A percentile compares a stretch with the other conserved stretches of the same genome.
phyloP scores from a whole-genome alignment of 2,113 vertebrate genomes.

The Nerophis lumbriciformis region DNA sequence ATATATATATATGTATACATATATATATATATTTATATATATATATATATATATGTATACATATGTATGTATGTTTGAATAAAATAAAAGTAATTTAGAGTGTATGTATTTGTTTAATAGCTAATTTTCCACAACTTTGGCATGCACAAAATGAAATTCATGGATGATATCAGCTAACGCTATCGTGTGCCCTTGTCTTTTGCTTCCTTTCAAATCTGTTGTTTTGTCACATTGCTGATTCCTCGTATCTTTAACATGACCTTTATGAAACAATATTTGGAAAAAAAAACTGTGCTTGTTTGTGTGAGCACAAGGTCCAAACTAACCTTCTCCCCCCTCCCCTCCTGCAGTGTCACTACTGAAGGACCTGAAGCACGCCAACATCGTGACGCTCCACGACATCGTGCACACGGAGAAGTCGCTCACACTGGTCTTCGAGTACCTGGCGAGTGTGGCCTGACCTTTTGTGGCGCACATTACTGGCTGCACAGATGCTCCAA shows the following conservation, averaged over 20 bases:
- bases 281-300: not conserved
- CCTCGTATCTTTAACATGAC: not conserved
- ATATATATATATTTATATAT: no score
- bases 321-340: not conserved
- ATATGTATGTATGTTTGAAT: no score
- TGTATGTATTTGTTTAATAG: no score
- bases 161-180: not conserved
- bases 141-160: not conserved
- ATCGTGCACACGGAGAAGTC: conserved; percentile 96
- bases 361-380: conserved; percentile 96
- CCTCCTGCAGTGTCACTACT: conserved; percentile 81
- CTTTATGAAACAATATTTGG: not conserved
- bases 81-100: no score
- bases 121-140: not conserved
- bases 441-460: conserved; percentile 79
- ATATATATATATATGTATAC: no score
- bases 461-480: conserved; percentile 20
- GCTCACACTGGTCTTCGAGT: conserved; percentile 93
- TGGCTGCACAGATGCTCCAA: conserved; percentile 22
- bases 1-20: no score
- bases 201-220: conserved; percentile 1
- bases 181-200: not conserved
- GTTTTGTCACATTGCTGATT: not conserved
- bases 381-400: conserved; percentile 94
- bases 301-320: not conserved